These are phyloP conservation scores for Volucella inanis DNA, from an alignment of 2,888 invertebrate genomes.

Conservation along the genomic window DNA sequence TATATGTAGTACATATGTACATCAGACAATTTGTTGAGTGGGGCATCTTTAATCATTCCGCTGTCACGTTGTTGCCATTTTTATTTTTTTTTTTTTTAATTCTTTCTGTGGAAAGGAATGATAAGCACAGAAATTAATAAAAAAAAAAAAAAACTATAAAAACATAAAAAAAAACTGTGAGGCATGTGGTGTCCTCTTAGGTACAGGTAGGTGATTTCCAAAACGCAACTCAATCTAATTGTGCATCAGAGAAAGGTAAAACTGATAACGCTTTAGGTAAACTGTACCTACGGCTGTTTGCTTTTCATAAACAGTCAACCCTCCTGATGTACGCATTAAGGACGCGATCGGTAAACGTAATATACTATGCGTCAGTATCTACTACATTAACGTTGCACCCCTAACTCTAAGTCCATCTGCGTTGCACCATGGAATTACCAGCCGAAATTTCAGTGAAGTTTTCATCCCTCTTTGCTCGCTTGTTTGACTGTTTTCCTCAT, in stretches of 20 bases:
- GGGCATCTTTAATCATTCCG: constrained; percentile 37
- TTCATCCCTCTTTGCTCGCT: constrained; percentile 39
- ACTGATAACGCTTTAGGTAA: not conserved
- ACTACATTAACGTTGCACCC: constrained; percentile 29
- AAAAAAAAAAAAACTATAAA: too few species aligned
- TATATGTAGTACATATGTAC: too few species aligned
- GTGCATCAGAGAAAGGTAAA: constrained; percentile 9
- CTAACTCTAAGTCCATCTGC: constrained; percentile 42
- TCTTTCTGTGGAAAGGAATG: constrained; percentile 48
- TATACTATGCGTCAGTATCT: not conserved
- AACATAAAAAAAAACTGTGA: too few species aligned
- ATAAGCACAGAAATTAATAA: constrained; percentile 5
- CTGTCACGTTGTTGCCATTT: constrained; percentile 42
- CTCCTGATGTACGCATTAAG: not conserved
- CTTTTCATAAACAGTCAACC: constrained; percentile 8
- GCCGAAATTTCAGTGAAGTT: constrained; percentile 53
- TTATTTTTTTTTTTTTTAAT: constrained; percentile 3
- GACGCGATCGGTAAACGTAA: constrained; percentile 22
- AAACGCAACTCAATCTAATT: too few species aligned
- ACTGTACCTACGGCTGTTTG: not conserved
- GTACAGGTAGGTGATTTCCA: too few species aligned
- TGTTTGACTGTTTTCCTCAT: too few species aligned
- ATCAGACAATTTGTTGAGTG: constrained; percentile 33
- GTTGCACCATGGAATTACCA: constrained; percentile 47
- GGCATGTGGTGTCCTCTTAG: too few species aligned